These are phyloP conservation scores for Cryptus armator DNA, from an alignment of 2,888 invertebrate genomes.

Conservation along the genomic window DNA sequence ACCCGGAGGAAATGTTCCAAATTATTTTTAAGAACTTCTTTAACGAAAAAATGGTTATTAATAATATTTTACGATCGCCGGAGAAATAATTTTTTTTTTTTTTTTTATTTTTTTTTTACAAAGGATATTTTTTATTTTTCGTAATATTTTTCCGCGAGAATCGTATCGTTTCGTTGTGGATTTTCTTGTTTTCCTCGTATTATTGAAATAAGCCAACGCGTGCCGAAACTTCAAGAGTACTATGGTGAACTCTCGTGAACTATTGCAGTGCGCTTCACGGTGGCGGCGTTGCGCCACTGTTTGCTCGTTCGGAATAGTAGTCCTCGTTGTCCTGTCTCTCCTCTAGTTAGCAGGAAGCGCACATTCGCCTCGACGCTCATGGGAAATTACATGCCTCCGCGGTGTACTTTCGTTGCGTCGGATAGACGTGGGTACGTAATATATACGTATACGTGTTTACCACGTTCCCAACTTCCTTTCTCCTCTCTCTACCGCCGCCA, in stretches of 20 bases:
- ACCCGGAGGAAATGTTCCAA: background rate
- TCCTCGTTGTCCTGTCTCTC: conserved; percentile 31
- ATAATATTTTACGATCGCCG: background rate
- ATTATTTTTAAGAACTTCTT: background rate
- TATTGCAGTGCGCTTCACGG: conserved; percentile 17
- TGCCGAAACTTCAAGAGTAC: conserved; percentile 1
- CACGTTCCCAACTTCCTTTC: conserved; percentile 50
- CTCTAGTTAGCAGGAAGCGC: conserved; percentile 49
- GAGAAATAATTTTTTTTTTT: background rate
- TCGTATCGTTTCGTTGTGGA: no score
- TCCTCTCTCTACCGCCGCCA: background rate
- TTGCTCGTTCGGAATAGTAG: conserved; percentile 40
- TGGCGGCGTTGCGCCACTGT: conserved; percentile 12
- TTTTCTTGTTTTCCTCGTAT: no score
- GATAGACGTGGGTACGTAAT: background rate
- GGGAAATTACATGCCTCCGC: conserved; percentile 65
- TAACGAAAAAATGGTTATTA: background rate
- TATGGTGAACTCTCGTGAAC: conserved; percentile 12
- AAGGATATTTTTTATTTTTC: no score
- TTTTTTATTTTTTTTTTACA: no score
- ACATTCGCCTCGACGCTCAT: conserved; percentile 63
- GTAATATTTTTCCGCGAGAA: no score
- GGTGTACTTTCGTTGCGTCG: conserved; percentile 53
- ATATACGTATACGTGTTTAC: conserved; percentile 25
- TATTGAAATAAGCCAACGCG: background rate